These are phyloP conservation scores for Nymphalis polychloros DNA, from an alignment of 2,888 invertebrate genomes.

Conservation along the genomic window DNA sequence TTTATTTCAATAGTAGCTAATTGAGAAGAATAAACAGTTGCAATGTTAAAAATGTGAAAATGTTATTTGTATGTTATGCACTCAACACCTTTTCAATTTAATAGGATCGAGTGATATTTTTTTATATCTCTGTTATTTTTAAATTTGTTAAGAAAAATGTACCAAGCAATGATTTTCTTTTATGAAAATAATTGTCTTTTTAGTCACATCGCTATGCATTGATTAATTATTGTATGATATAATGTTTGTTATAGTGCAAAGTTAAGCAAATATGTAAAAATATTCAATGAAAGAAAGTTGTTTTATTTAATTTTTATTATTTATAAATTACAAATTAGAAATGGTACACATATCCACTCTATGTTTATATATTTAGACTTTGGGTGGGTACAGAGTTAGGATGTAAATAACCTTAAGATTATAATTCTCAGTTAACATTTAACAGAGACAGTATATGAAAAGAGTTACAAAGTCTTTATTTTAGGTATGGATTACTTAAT, in stretches of 20 bases:
- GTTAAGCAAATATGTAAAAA: background rate
- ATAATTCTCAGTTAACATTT: constrained; percentile 3
- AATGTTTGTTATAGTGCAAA: background rate
- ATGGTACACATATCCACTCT: constrained; percentile 34
- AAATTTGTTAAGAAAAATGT: too few species aligned
- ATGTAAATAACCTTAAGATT: constrained; percentile 22
- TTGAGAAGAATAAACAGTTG: too few species aligned
- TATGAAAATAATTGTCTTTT: background rate
- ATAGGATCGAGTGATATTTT: too few species aligned
- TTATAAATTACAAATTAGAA: constrained; percentile 29
- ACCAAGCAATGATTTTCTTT: background rate
- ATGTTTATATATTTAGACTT: constrained; percentile 27
- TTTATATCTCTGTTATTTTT: too few species aligned
- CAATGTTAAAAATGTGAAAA: too few species aligned
- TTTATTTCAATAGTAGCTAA: too few species aligned
- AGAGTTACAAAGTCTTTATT: too few species aligned
- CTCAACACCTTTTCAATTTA: too few species aligned
- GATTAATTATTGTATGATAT: background rate
- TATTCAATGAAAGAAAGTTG: constrained; percentile 5
- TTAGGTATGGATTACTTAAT: too few species aligned
- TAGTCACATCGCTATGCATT: background rate
- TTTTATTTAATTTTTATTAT: constrained; percentile 34
- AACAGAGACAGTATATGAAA: too few species aligned
- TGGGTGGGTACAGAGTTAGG: constrained; percentile 34
- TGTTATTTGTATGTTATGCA: too few species aligned